These are phyloP conservation scores for Hypomesus transpacificus DNA, from an alignment of 2,113 vertebrate species.

Conservation along the genomic window DNA sequence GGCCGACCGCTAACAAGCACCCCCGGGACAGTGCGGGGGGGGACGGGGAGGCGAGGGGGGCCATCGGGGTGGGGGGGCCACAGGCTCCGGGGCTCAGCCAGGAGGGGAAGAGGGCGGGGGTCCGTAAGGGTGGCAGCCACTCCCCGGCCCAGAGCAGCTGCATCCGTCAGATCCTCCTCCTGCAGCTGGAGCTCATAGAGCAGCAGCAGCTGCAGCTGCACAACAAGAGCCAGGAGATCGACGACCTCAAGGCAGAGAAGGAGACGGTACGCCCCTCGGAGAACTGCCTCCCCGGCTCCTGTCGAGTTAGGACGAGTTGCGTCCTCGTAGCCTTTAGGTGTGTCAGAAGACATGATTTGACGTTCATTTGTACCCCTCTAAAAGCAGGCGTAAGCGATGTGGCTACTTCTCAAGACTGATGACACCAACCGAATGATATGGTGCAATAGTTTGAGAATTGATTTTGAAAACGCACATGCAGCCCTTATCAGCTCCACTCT, in stretches of 20 bases:
- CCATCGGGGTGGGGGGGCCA: slow-evolving; percentile 22
- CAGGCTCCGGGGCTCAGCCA: slow-evolving; percentile 57
- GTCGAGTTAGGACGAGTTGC: too few species aligned
- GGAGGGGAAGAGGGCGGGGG: slow-evolving; percentile 69
- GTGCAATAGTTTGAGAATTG: too few species aligned
- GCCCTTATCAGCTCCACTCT: too few species aligned
- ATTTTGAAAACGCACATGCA: too few species aligned
- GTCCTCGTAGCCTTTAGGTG: too few species aligned
- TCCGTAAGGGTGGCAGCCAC: slow-evolving; percentile 67
- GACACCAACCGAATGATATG: too few species aligned
- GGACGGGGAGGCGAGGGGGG: background rate
- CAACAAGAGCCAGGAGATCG: slow-evolving; percentile 80
- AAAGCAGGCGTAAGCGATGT: too few species aligned
- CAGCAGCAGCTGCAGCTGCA: slow-evolving; percentile 84
- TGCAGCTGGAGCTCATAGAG: slow-evolving; percentile 82
- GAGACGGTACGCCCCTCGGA: slow-evolving; percentile 69
- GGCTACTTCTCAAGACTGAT: too few species aligned
- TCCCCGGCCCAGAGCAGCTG: slow-evolving; percentile 75
- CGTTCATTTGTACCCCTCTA: too few species aligned
- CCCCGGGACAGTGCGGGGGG: slow-evolving; percentile 15
- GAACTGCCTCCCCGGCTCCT: too few species aligned
- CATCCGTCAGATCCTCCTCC: slow-evolving; percentile 80
- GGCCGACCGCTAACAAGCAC: slow-evolving; percentile 41
- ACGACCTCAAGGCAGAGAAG: slow-evolving; percentile 78
- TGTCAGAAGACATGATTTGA: too few species aligned